Evolutionary conservation across 2,797 vertebrate species (phyloP).

Genomic region (Valencia hispanica): DNA sequence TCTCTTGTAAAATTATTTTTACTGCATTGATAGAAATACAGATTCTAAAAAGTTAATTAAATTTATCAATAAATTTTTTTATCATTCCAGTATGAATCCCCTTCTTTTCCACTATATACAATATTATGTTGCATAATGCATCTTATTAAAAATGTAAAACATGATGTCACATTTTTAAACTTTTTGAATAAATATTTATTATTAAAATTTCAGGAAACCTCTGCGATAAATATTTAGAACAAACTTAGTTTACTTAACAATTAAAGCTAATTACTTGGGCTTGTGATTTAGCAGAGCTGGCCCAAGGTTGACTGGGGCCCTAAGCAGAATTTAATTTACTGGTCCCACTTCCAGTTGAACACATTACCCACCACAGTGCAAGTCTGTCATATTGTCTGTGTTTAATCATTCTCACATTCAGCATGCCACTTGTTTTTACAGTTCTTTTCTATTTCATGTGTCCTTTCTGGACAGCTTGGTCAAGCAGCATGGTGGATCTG

Average conservation of each 20-base stretch:
- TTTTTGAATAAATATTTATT: neutral
- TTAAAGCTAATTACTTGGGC: neutral
- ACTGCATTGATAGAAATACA: neutral
- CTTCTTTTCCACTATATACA: neutral
- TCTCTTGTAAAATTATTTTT: slow-evolving; percentile 11
- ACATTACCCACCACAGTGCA: neutral
- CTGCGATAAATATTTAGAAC: neutral
- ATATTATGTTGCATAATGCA: neutral
- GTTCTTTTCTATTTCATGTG: no score
- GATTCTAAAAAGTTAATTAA: neutral
- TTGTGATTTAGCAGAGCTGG: neutral
- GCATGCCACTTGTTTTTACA: neutral
- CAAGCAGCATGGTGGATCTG: neutral
- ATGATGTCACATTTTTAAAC: neutral
- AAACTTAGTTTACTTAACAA: neutral
- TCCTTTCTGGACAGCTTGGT: no score
- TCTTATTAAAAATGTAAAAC: neutral
- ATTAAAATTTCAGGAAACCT: neutral
- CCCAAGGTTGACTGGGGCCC: neutral
- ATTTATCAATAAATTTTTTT: neutral
- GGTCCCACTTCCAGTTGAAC: neutral
- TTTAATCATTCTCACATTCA: neutral
- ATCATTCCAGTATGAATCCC: neutral
- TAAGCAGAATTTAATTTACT: neutral
- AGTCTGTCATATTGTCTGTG: neutral